Conservation (phyloP, 64 coral and sea anemone species). For the Dendronephthya gigantea region DNA sequence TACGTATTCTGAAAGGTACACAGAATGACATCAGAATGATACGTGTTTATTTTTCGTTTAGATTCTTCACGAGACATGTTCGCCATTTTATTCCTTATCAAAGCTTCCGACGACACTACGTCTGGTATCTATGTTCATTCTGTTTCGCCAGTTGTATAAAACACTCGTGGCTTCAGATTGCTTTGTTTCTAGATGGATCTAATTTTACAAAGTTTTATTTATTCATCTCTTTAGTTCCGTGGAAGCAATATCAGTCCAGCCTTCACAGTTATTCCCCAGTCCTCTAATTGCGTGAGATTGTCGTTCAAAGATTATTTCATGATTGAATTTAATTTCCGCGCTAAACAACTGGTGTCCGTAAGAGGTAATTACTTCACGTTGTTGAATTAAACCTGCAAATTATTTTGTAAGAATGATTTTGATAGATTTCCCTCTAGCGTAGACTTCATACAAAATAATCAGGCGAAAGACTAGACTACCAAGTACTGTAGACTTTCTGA, state of each 20-base stretch:
- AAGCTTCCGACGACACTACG: background rate
- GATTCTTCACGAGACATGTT: constrained; percentile 10
- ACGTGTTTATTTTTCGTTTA: background rate
- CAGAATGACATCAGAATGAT: no score
- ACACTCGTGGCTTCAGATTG: no score
- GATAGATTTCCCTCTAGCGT: background rate
- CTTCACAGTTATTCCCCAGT: background rate
- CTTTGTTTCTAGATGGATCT: no score
- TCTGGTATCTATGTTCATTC: no score
- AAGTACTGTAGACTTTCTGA: background rate
- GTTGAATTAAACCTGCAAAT: no score
- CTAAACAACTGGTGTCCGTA: constrained; percentile 6
- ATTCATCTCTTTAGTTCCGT: background rate
- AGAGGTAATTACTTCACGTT: background rate
- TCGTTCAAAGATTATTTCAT: background rate
- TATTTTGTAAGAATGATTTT: background rate
- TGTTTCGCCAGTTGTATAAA: no score
- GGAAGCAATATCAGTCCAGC: background rate
- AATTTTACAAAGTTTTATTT: background rate
- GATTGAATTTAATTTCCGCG: background rate
- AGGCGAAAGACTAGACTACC: no score
- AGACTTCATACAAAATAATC: no score
- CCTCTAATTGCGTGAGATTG: background rate
- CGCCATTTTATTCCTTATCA: background rate
- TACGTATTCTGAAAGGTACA: no score